Evolutionary conservation across 2,113 vertebrate species (phyloP), one percentile per base, ranked within the genome.

Genomic region (Meriones unguiculatus): DNA sequence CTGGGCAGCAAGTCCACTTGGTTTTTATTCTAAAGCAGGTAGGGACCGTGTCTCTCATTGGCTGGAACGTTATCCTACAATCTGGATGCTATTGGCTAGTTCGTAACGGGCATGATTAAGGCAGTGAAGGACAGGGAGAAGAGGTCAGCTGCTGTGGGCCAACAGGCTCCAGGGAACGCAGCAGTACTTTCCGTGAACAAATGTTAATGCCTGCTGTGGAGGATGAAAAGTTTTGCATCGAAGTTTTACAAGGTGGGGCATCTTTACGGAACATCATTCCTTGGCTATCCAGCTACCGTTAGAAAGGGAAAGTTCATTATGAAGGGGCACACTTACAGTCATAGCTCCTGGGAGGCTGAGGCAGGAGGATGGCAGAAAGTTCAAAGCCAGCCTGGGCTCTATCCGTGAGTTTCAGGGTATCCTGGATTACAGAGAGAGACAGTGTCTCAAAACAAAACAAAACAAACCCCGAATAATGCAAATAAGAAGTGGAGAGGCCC

Each of bases 121-220:
- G 62, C 5, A 85, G 38, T 28, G 22, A 85, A 62, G 57, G 54
- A 14, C 6, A 64, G n/a, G n/a, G 18, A 38, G n/a, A 24, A 38
- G 38, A 41, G 38, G 73, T 38, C 70, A 38, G n/a, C 35, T 0
- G 17, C 18, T 18, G 6, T 22, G 70, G 17, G 57, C 28, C 57
- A 64, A 30, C n/a, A 64, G 38, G 59, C 46, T 65, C 59, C n/a
- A 65, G 59, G 57, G 38, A 64, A 46, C 15, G 30, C 8, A 6
- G 25, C 7, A 25, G n/a, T 64, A 84, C n/a, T 85, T 65, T 30
- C 81, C 4, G 3, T 30, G 41, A 7, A 41, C 57, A 46, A 64
- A 65, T 0, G 0, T 41, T 65, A 14, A 41, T 9, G 11, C 59
- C 3, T 13, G 13, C 5, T 30, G 3, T 14, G 59, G 59, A 14